Base-by-base conservation (phyloP, 1,140 invertebrate genomes). In the Globodera rostochiensis region DNA sequence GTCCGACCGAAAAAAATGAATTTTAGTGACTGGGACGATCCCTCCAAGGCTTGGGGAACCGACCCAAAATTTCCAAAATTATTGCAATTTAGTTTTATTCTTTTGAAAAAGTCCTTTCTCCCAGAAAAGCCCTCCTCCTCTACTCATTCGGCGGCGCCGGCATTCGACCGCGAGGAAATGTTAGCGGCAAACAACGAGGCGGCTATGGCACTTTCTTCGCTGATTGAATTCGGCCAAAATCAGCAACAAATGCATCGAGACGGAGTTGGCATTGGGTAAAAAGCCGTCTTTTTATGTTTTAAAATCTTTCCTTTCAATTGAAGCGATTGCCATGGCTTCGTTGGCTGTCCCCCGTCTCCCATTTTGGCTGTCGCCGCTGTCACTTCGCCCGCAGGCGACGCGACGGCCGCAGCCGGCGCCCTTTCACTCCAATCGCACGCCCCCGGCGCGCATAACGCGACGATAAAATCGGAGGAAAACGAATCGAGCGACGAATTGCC, bases 401-500 rank as follows among this genome's bases (percentile, higher is more conserved):
- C 6, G 57, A 5, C 57, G 11, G 15, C 11, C 57, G 57, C 15
- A 11, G 57, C 15, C 57, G 57, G 13, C 57, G 57, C 57, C 57
- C 5, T 64, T 15, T 64, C 57, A 7, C 15, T 53, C 53, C 53
- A 53, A 53, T 53, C 53, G 53, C 53, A 53, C 53, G 53, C 53
- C 53, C 2, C 8, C 53, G 53, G 53, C 53, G 15, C 53, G 15
- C 53, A 53, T 0, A 53, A 53, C 15, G 53, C 15, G 53, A 9
- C 53, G 53, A 53, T 64, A 13, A 64, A 64, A 64, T 19, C 57
- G 11, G 57, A 64, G 57, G 57, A 64, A 11, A 64, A 64, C 57
- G 57, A 64, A 64, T 64, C 57, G 57, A 15, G 57, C 57, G 57
- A 64, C 57, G 57, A 64, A 64, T 64, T 64, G 57, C 57, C 57